Percentiles rank a stretch among this genome's conserved stretches.
Conservation (phyloP, 1,140 invertebrate species). For the Euwallacea fornicatus region DNA sequence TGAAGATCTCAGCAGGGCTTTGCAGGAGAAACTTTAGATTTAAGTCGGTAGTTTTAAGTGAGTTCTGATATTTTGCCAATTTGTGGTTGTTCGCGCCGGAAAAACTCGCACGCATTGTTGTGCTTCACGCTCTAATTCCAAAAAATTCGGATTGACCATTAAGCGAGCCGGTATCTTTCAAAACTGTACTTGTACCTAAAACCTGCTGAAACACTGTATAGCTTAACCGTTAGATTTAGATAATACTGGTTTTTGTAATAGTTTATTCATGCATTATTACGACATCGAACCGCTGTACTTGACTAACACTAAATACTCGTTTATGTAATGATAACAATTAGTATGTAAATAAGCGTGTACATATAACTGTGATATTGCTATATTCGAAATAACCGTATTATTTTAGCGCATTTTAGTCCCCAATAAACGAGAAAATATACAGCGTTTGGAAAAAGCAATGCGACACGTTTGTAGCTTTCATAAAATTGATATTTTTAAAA, state of each 20-base stretch:
- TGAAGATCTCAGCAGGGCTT: constrained; percentile 69
- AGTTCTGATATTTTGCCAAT: neutral
- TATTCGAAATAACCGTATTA: neutral
- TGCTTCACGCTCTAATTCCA: too few species aligned
- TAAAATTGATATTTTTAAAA: too few species aligned
- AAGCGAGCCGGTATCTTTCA: too few species aligned
- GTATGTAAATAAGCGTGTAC: constrained; percentile 24
- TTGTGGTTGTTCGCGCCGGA: neutral
- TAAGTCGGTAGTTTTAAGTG: neutral
- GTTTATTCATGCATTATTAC: neutral
- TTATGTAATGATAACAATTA: constrained; percentile 1
- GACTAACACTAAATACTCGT: constrained; percentile 12
- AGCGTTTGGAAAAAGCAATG: too few species aligned
- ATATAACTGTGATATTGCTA: constrained; percentile 30
- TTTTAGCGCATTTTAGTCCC: too few species aligned
- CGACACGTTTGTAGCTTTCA: too few species aligned
- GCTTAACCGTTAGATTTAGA: neutral
- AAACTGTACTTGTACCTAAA: neutral
- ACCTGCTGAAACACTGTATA: neutral
- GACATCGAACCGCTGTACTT: constrained; percentile 10
- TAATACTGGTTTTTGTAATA: neutral
- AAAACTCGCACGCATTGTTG: too few species aligned
- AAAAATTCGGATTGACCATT: too few species aligned
- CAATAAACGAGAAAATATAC: too few species aligned
- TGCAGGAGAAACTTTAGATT: constrained; percentile 55